These are phyloP conservation scores for Neotoma lepida DNA, from an alignment of 2,113 vertebrate genomes.

Conservation along the genomic window DNA sequence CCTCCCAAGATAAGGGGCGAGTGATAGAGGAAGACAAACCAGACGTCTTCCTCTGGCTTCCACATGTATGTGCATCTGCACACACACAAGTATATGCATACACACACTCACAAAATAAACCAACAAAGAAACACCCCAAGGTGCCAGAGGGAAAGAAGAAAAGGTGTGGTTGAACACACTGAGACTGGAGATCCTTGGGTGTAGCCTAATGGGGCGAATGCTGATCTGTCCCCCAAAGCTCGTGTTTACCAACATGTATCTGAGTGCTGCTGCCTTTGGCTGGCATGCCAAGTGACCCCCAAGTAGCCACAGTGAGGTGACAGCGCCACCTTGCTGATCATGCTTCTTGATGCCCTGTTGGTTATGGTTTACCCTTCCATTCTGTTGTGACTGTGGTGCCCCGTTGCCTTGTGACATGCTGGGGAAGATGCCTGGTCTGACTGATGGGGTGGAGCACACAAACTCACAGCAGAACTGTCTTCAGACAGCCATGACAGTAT, in stretches of 20 bases:
- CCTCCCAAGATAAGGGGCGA: background rate
- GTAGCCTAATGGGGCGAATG: background rate
- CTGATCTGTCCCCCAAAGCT: background rate
- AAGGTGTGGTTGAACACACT: background rate
- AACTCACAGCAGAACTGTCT: background rate
- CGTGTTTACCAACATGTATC: fast-evolving
- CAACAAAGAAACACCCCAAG: background rate
- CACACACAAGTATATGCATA: background rate
- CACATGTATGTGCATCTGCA: background rate
- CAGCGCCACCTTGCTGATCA: background rate
- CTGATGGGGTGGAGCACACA: fast-evolving
- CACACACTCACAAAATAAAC: background rate
- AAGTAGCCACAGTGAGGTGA: background rate
- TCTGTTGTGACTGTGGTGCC: background rate
- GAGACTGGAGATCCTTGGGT: background rate
- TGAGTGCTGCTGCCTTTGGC: background rate
- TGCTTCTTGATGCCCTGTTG: background rate
- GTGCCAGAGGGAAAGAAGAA: background rate
- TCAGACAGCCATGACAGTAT: too few species aligned
- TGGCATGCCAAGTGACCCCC: background rate
- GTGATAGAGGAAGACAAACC: background rate
- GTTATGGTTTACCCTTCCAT: background rate
- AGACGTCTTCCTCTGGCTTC: background rate
- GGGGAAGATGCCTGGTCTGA: background rate
- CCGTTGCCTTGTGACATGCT: background rate